Evolutionary conservation across 2,797 vertebrate species (phyloP).

Genomic region (Falco biarmicus): DNA sequence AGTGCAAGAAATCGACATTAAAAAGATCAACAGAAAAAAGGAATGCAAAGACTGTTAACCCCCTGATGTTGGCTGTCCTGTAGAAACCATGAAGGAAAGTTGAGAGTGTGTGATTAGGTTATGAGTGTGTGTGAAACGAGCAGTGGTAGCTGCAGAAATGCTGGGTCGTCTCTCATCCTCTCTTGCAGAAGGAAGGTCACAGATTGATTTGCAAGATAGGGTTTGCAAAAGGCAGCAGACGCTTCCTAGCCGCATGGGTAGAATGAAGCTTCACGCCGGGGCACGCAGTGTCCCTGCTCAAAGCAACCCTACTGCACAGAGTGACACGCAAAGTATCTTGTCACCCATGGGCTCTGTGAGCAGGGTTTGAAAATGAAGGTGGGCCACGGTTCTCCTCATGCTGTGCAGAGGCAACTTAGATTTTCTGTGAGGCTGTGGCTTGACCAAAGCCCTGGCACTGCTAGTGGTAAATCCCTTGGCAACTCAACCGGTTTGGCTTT

Average conservation of each 20-base stretch:
- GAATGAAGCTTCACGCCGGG: rapidly evolving
- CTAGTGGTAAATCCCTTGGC: neutral
- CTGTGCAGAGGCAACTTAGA: rapidly evolving
- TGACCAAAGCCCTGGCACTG: neutral
- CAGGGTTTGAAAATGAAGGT: neutral
- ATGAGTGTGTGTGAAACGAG: neutral
- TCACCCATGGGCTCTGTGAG: neutral
- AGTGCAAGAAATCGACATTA: neutral
- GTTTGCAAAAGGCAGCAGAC: neutral
- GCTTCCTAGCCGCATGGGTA: neutral
- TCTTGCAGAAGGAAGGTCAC: neutral
- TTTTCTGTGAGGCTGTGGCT: neutral
- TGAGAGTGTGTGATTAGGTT: neutral
- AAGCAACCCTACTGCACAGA: neutral
- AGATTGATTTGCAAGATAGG: neutral
- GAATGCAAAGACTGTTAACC: neutral
- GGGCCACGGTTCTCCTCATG: rapidly evolving
- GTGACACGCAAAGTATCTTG: rapidly evolving
- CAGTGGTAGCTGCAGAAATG: neutral
- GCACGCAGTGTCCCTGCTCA: rapidly evolving
- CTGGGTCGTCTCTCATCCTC: neutral
- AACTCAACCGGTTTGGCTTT: neutral
- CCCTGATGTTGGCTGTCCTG: neutral
- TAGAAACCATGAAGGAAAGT: neutral
- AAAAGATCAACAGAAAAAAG: neutral